Evolutionary conservation across 2,888 invertebrate species (phyloP).

Genomic region (Actias luna): DNA sequence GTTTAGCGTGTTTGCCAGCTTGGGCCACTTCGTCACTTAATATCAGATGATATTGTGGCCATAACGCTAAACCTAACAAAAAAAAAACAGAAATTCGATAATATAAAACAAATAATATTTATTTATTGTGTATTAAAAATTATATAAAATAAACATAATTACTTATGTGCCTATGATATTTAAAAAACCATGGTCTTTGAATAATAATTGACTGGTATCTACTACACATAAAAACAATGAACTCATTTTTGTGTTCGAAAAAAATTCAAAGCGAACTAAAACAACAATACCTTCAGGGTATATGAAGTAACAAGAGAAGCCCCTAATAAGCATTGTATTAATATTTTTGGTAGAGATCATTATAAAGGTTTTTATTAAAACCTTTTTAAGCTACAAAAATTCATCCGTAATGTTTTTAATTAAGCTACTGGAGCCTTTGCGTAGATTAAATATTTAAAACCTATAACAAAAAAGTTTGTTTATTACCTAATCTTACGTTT

Average conservation of each 20-base stretch:
- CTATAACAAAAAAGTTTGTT: not conserved
- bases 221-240: not conserved
- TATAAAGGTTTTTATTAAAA: constrained; percentile 38
- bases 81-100: no score
- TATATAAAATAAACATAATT: not conserved
- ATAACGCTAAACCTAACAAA: no score
- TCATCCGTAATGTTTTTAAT: constrained; percentile 45
- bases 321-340: constrained; percentile 15
- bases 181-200: not conserved
- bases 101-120: no score
- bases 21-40: no score
- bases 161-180: not conserved
- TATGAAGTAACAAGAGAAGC: constrained; percentile 14
- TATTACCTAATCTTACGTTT: not conserved
- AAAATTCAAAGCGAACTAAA: constrained; percentile 5
- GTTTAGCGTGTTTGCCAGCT: no score
- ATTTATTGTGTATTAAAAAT: not conserved
- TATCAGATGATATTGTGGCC: no score
- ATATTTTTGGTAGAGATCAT: constrained; percentile 11
- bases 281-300: constrained; percentile 10
- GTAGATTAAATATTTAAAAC: constrained; percentile 34
- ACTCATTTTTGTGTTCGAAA: not conserved
- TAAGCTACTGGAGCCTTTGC: constrained; percentile 42
- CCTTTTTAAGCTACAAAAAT: constrained; percentile 44
- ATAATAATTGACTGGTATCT: not conserved